Percentiles rank a stretch among this genome's conserved stretches.
phyloP scores from a whole-genome alignment of 2,113 vertebrate species.

The Craseonycteris thonglongyai region DNA sequence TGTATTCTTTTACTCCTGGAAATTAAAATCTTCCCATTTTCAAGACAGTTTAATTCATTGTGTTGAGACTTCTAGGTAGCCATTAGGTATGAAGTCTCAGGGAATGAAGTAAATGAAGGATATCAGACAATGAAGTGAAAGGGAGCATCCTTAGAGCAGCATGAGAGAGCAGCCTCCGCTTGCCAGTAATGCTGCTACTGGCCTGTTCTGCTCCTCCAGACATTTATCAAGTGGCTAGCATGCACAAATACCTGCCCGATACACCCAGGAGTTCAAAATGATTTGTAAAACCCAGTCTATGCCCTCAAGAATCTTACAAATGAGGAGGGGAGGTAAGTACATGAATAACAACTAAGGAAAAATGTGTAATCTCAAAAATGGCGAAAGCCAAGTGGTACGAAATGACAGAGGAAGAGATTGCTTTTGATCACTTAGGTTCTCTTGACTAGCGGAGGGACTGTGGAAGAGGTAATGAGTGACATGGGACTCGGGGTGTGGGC shows the following conservation, averaged over 20 bases:
- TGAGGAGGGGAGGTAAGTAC: background rate
- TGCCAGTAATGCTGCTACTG: background rate
- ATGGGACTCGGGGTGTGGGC: background rate
- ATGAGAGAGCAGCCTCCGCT: background rate
- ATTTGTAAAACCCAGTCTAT: background rate
- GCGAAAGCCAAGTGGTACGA: background rate
- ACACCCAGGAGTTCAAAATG: background rate
- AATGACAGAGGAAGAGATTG: background rate
- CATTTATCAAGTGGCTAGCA: background rate
- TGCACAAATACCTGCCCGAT: background rate
- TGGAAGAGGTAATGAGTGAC: background rate
- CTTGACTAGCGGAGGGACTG: background rate
- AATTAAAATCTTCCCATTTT: background rate
- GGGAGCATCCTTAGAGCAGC: background rate
- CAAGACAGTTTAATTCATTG: background rate
- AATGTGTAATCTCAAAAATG: rapidly evolving
- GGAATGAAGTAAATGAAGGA: background rate
- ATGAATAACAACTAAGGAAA: background rate
- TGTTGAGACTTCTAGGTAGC: background rate
- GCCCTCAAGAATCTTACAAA: background rate
- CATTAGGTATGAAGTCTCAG: background rate
- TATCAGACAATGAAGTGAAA: background rate
- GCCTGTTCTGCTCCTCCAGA: background rate
- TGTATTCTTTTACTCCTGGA: background rate
- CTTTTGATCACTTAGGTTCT: background rate